Evolutionary conservation across 2,888 invertebrate species (phyloP).

Genomic region (Melanchra persicariae): DNA sequence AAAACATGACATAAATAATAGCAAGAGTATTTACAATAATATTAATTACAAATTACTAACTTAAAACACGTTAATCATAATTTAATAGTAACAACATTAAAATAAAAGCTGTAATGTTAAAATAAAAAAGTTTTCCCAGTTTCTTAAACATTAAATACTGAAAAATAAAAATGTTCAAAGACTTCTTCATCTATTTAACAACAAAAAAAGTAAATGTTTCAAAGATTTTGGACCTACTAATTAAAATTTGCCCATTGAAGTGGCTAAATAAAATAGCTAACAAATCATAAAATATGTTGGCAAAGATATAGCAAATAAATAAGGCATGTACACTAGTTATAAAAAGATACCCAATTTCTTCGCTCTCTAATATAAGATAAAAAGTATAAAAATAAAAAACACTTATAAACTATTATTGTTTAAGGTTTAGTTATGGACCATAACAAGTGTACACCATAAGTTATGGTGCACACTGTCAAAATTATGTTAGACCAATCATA

Average conservation of each 20-base stretch:
- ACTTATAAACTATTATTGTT: conserved; percentile 1
- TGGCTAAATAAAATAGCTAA: not conserved
- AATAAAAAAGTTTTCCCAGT: not conserved
- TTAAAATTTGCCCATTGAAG: not conserved
- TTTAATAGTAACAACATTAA: conserved; percentile 21
- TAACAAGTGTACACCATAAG: too few relatives aligned
- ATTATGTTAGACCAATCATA: not conserved
- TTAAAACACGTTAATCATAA: conserved; percentile 36
- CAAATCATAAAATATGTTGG: conserved; percentile 3
- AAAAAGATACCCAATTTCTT: not conserved
- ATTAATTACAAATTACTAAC: conserved; percentile 40
- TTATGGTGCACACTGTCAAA: not conserved
- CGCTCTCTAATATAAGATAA: not conserved
- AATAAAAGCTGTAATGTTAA: not conserved
- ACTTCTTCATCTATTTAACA: not conserved
- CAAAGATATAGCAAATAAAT: conserved; percentile 2
- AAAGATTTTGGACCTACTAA: conserved; percentile 24
- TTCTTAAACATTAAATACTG: not conserved
- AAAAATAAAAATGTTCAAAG: not conserved
- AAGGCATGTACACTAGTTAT: not conserved
- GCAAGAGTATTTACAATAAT: conserved; percentile 65
- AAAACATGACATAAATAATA: conserved; percentile 62
- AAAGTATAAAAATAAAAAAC: conserved; percentile 8
- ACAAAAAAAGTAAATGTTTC: not conserved
- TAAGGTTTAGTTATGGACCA: too few relatives aligned